A percentile compares a stretch with the other conserved stretches of the same genome.
Conservation (phyloP, 2,797 vertebrate genomes). For the Sarcophilus harrisii region DNA sequence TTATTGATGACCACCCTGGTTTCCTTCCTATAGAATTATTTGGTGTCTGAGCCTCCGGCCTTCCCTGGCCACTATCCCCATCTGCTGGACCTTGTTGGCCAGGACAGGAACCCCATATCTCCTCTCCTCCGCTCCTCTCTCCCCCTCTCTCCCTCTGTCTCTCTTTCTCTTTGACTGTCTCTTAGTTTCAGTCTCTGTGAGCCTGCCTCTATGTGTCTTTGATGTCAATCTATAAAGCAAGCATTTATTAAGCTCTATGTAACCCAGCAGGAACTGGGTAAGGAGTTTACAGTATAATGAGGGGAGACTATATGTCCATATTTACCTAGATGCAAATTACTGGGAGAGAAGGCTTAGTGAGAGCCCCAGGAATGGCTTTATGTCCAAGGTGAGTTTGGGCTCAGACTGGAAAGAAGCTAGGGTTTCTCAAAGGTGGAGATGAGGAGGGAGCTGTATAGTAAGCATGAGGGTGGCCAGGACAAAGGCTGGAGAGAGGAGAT, state of each 20-base stretch:
- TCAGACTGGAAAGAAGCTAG: not conserved
- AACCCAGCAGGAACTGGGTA: no score
- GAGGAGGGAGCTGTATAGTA: not conserved
- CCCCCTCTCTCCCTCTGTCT: not conserved
- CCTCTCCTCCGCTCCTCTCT: not conserved
- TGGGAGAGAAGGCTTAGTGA: no score
- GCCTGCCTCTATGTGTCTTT: not conserved
- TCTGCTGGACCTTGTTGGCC: constrained; percentile 1
- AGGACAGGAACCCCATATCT: not conserved
- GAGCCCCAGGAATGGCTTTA: not conserved
- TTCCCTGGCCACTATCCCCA: not conserved
- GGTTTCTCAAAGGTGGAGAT: no score
- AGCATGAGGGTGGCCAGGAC: not conserved
- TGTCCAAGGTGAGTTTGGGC: not conserved
- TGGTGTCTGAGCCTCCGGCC: not conserved
- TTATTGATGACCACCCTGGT: not conserved
- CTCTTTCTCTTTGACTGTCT: no score
- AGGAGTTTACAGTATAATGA: not conserved
- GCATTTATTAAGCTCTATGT: not conserved
- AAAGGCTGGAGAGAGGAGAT: not conserved
- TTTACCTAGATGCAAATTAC: not conserved
- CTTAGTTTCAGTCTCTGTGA: not conserved
- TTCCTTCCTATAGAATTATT: not conserved
- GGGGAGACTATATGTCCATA: not conserved
- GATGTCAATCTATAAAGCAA: not conserved